Evolutionary conservation across 1,140 invertebrate genomes (phyloP).

Genomic region (Pachypeltis micranthus): DNA sequence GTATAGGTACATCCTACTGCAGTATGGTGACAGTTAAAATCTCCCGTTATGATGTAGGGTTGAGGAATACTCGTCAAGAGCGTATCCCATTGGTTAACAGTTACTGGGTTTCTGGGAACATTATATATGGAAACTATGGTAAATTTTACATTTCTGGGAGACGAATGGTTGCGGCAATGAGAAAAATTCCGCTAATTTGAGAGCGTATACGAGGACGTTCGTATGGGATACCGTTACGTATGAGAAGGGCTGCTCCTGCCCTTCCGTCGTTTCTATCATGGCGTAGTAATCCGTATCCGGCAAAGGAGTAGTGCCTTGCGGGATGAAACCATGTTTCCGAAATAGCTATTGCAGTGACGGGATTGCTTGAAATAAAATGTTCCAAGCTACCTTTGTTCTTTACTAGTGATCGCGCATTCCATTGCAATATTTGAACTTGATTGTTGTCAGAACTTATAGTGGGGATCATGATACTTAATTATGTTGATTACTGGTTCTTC

Average conservation of each 20-base stretch:
- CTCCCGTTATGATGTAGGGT: not conserved
- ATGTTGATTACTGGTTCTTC: not conserved
- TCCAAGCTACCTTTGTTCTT: not conserved
- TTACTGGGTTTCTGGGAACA: not conserved
- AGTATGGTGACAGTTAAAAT: not conserved
- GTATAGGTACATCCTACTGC: not conserved
- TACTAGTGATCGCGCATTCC: not conserved
- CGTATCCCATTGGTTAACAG: not conserved
- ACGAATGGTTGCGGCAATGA: not conserved
- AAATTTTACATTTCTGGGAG: not conserved
- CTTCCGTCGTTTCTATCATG: not conserved
- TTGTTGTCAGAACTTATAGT: not conserved
- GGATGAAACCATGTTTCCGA: not conserved
- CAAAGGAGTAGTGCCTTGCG: not conserved
- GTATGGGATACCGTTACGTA: not conserved
- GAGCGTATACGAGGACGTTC: not conserved
- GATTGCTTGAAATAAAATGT: not conserved
- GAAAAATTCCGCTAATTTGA: not conserved
- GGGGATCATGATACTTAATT: not conserved
- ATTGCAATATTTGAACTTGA: not conserved
- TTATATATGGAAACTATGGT: not conserved
- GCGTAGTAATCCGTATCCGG: not conserved
- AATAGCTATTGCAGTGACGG: not conserved
- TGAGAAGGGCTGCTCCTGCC: not conserved
- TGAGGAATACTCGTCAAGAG: not conserved